phyloP scores from a whole-genome alignment of 2,888 invertebrate species.

The Orthosia gothica region DNA sequence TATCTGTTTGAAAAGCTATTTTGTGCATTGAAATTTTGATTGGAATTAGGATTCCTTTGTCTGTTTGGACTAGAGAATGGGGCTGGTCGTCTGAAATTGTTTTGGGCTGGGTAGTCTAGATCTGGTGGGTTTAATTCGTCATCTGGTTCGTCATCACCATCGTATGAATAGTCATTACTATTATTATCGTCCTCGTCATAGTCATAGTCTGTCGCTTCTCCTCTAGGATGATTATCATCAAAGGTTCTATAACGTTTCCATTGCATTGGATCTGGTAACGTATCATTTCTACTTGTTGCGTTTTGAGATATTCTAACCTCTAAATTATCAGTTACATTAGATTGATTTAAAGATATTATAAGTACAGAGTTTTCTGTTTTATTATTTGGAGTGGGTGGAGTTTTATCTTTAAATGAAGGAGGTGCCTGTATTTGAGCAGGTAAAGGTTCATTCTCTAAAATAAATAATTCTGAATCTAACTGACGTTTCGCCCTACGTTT shows the following conservation, averaged over 20 bases:
- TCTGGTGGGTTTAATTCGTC: constrained; percentile 67
- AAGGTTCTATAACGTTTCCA: constrained; percentile 69
- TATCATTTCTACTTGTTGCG: constrained; percentile 65
- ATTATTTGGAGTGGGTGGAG: constrained; percentile 13
- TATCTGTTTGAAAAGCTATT: constrained; percentile 51
- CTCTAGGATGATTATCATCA: constrained; percentile 41
- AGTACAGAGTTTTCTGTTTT: constrained; percentile 7
- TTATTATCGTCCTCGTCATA: constrained; percentile 62
- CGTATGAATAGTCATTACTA: constrained; percentile 61
- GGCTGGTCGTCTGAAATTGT: constrained; percentile 35
- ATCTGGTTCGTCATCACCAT: constrained; percentile 70
- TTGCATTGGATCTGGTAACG: constrained; percentile 73
- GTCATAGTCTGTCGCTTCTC: constrained; percentile 66
- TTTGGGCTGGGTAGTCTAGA: constrained; percentile 57
- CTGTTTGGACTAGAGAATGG: constrained; percentile 19
- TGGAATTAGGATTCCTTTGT: constrained; percentile 26
- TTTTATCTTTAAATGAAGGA: constrained; percentile 4
- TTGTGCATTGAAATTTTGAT: constrained; percentile 29
- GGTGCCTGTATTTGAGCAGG: constrained; percentile 20
- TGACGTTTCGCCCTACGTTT: constrained; percentile 69
- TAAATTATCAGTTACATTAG: neutral
- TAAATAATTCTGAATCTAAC: constrained; percentile 79
- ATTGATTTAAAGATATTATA: neutral
- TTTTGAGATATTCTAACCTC: constrained; percentile 1
- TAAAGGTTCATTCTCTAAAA: constrained; percentile 69